phyloP scores from a whole-genome alignment of 2,797 vertebrate species.

The Acrocephalus scirpaceus region DNA sequence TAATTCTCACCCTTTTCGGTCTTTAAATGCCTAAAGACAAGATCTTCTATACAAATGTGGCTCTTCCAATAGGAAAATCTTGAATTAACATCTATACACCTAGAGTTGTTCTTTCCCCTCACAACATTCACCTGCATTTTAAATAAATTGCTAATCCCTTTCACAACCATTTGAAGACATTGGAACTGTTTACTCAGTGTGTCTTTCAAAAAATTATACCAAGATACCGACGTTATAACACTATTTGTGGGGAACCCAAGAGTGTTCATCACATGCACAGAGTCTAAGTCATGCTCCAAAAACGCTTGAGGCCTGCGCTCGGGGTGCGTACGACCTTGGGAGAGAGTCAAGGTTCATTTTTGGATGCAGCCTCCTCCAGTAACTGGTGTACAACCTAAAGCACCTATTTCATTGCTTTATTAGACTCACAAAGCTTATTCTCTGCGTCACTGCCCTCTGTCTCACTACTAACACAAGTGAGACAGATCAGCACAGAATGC shows the following conservation, averaged over 20 bases:
- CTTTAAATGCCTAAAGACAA: background rate
- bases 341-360: background rate
- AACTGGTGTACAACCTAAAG: background rate
- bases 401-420: background rate
- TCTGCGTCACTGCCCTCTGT: background rate
- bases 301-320: background rate
- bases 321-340: background rate
- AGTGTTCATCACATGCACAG: background rate
- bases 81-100: background rate
- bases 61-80: background rate
- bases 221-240: background rate
- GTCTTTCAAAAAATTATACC: background rate
- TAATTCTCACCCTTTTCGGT: background rate
- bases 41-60: background rate
- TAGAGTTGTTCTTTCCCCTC: background rate
- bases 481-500: background rate
- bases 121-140: background rate
- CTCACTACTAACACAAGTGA: background rate
- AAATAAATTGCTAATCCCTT: background rate
- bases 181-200: background rate
- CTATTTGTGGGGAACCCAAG: background rate
- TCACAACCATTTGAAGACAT: background rate
- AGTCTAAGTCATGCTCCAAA: background rate
- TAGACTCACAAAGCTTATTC: background rate
- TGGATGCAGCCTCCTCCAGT: background rate